Conservation (phyloP, 2,888 invertebrate species). For the Apodemia mormo region DNA sequence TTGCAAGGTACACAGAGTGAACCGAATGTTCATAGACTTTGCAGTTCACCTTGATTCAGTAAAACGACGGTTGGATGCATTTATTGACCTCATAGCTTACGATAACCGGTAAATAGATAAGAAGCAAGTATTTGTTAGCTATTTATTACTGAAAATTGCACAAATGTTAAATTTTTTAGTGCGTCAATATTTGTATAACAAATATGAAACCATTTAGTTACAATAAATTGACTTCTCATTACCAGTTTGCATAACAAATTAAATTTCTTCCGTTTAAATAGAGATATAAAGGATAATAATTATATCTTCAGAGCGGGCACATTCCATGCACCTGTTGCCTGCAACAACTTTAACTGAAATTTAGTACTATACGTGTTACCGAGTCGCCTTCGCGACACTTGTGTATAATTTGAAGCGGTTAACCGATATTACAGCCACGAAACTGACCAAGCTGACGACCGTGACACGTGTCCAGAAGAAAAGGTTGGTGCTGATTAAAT, state of each 20-base stretch:
- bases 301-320: constrained; percentile 60
- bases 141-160: background rate
- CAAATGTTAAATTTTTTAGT: background rate
- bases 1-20: too few species aligned
- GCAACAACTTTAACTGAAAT: constrained; percentile 73
- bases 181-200: background rate
- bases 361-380: constrained; percentile 72
- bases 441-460: constrained; percentile 31
- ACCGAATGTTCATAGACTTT: too few species aligned
- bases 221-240: background rate
- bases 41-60: too few species aligned
- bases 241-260: constrained; percentile 45
- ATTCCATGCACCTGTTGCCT: constrained; percentile 75
- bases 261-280: constrained; percentile 32
- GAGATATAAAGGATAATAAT: constrained; percentile 32
- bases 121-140: background rate
- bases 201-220: background rate
- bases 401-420: constrained; percentile 71
- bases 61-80: too few species aligned
- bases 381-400: constrained; percentile 61
- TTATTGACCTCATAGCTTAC: too few species aligned
- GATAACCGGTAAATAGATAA: too few species aligned
- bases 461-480: constrained; percentile 28
- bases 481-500: constrained; percentile 19
- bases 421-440: constrained; percentile 54